Conservation (phyloP, 2,797 vertebrate genomes). For the Halcyon chelicuti region DNA sequence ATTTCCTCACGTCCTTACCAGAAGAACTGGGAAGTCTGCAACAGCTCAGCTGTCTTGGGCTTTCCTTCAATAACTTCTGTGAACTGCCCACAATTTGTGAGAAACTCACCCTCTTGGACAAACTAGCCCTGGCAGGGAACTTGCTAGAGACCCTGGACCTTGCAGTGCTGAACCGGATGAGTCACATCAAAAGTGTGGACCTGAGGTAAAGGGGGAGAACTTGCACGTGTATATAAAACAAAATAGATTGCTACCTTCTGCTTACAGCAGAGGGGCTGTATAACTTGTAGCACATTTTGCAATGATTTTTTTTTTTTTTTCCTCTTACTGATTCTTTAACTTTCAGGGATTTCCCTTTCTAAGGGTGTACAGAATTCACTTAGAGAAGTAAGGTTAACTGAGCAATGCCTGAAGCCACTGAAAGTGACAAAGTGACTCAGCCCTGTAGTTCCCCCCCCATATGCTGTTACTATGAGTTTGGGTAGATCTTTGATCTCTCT, state of each 20-base stretch:
- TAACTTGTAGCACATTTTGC: neutral
- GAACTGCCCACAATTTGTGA: constrained; percentile 88
- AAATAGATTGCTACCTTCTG: neutral
- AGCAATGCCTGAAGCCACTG: neutral
- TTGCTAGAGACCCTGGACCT: constrained; percentile 85
- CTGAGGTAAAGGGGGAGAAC: constrained; percentile 82
- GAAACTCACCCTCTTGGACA: constrained; percentile 86
- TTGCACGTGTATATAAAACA: neutral
- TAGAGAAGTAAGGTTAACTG: neutral
- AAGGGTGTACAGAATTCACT: neutral
- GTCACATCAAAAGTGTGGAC: constrained; percentile 90
- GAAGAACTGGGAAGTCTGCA: constrained; percentile 88
- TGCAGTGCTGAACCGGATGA: constrained; percentile 83
- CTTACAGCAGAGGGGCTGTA: neutral
- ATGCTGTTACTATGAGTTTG: neutral
- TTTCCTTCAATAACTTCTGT: constrained; percentile 93
- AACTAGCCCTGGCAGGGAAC: constrained; percentile 93
- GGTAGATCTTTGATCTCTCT: neutral
- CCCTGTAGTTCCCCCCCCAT: neutral
- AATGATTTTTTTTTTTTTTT: neutral
- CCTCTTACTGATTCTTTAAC: neutral
- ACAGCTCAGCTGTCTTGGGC: constrained; percentile 90
- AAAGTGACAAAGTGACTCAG: neutral
- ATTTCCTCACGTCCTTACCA: constrained; percentile 88
- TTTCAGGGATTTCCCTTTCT: neutral